Base-by-base conservation (phyloP, 2,113 vertebrate species). In the Camelus bactrianus region DNA sequence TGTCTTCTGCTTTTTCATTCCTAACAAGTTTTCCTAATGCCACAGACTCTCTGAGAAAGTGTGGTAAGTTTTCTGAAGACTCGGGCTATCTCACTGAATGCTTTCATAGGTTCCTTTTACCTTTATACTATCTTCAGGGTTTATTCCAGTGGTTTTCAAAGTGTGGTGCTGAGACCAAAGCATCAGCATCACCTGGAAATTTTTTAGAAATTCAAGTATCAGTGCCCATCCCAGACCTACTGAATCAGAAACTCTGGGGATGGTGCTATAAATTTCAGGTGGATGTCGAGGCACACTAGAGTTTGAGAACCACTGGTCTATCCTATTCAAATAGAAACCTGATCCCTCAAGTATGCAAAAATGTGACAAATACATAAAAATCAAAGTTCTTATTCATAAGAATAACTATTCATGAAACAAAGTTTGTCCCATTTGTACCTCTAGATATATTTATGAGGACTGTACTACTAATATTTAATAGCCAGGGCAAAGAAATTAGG, bases 391-490 rank as follows among this genome's bases (percentile, higher is more conserved):
- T 70, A 83, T 64, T 89, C 60, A 93, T 11, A 76, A 75, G 76
- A 67, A 24, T 65, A 91, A 62, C 7, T 89, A 93, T 50, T 87
- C 72, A 91, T 69, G 67, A 79, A 70, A 48, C 73, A 86, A 54
- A 91, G 11, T 60, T 80, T 80, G 76, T 20, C 16, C 65, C 22
- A 93, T 38, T 4, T 69, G 28, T n/a, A n/a, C n/a, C 30, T 81
- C 6, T 26, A 38, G 22, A 60, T 72, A 96, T 50, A 62, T n/a
- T 67, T 20, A 89, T 46, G 8, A 67, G 65, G 24, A 89, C 72
- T 35, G 12, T 83, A 82, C 54, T 22, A 73, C 1, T 83, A 73
- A 50, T 67, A 89, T 90, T 97, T 91, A 92, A 79, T 52, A 89
- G 30, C 5, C 30, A 62, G 48, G 76, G 20, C 56, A 75, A 96